Base-by-base conservation (phyloP, 2,113 vertebrate species). In the Hoplias malabaricus region DNA sequence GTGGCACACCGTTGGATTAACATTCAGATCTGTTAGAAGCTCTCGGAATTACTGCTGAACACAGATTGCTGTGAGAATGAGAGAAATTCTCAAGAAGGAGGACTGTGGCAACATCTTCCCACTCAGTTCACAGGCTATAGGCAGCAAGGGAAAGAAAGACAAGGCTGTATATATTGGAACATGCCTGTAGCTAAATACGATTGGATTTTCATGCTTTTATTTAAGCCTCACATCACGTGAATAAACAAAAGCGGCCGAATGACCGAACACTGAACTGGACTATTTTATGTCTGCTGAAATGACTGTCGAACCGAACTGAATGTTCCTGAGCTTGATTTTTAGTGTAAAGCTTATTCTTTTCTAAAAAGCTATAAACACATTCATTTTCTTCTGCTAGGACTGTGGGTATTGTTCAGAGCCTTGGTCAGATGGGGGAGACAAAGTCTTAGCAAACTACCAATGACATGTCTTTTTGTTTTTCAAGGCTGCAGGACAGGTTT, bases 401-500 rank as follows among this genome's bases (percentile, higher is more conserved):
- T 27, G 3, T 65, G 59, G 27, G 59, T 29, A 46, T n/a, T 62
- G 27, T 48, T 63, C n/a, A 74, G 36, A 53, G 29, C 57, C 42
- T 34, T 63, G 76, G 48, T 25, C 69, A 73, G 48, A 34, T 11
- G 70, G 13, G 71, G 53, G 48, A 66, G 61, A 79, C 46, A 73
- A 68, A 73, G 43, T 33, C 34, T 23, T 33, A 33, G 12, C 11
- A 42, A 43, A 56, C 27, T 14, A 31, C 3, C 10, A 9, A 27
- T 43, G 48, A 56, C 36, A 42, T 29, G 19, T 10, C 67, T 25
- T 42, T 43, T 29, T 11, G 5, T n/a, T n/a, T n/a, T n/a, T n/a
- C n/a, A n/a, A n/a, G 34, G 42, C 27, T 66, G 65, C 12, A 36
- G 27, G 3, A 6, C 1, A 8, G 16, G 3, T 14, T 23, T 36